Conservation (phyloP, 2,113 vertebrate species). For the Psittacula cyanocephala region DNA sequence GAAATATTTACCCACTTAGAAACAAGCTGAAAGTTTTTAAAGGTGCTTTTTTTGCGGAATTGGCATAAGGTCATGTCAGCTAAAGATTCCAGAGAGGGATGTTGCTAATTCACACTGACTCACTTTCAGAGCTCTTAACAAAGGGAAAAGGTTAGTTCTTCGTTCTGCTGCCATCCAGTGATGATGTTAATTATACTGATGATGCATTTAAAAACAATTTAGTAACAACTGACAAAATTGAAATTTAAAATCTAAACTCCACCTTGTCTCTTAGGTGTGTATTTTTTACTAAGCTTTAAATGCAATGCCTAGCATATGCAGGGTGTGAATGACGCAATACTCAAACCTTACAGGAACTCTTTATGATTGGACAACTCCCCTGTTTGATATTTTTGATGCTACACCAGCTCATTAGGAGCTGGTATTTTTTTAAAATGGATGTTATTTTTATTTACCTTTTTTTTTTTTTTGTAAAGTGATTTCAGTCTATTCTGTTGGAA, state of each 20-base stretch:
- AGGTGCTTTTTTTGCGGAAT: constrained; percentile 56
- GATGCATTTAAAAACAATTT: constrained; percentile 3
- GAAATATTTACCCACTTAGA: constrained; percentile 75
- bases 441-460: constrained; percentile 73
- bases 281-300: constrained; percentile 69
- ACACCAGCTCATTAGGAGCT: constrained; percentile 55
- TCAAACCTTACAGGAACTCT: constrained; percentile 52
- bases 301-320: constrained; percentile 38
- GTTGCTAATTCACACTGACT: constrained; percentile 68
- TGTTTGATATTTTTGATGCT: constrained; percentile 53
- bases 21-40: constrained; percentile 73
- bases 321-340: constrained; percentile 54
- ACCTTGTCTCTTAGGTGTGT: constrained; percentile 50
- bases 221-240: constrained; percentile 53
- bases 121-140: constrained; percentile 66
- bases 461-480: constrained; percentile 73
- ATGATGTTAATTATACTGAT: constrained; percentile 8
- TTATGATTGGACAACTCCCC: constrained; percentile 43
- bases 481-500: constrained; percentile 71
- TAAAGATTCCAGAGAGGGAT: constrained; percentile 48
- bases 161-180: not conserved
- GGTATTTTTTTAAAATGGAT: constrained; percentile 74
- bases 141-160: constrained; percentile 67
- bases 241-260: constrained; percentile 26
- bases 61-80: constrained; percentile 44